A percentile compares a stretch with the other conserved stretches of the same genome.
Evolutionary conservation across 1,140 invertebrate species (phyloP).

Genomic region (Euborellia annulipes): DNA sequence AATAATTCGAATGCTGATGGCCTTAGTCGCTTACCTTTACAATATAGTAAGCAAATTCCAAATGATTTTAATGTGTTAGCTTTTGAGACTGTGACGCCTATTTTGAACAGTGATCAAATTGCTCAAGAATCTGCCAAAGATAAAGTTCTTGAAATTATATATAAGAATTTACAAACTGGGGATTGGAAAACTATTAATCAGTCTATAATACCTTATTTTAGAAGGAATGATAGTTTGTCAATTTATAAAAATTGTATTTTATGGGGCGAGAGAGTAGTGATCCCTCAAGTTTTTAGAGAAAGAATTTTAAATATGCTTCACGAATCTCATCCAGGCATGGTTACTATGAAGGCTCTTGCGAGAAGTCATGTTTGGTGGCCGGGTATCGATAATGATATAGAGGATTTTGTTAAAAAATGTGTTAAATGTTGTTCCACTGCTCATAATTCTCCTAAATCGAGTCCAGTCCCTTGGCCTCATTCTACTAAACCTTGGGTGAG

Average conservation of each 20-base stretch:
- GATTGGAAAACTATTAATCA: too few species aligned
- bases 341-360: slow-evolving; percentile 35
- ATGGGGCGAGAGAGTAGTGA: slow-evolving; percentile 14
- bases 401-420: slow-evolving; percentile 28
- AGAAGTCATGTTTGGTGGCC: slow-evolving; percentile 35
- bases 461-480: slow-evolving; percentile 1
- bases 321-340: slow-evolving; percentile 31
- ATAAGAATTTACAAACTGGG: not conserved
- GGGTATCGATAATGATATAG: slow-evolving; percentile 29
- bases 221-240: too few species aligned
- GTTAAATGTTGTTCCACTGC: slow-evolving; percentile 21
- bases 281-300: slow-evolving; percentile 22
- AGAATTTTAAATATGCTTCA: slow-evolving; percentile 21
- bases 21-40: slow-evolving; percentile 17
- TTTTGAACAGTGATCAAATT: not conserved
- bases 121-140: not conserved
- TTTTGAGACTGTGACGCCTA: not conserved
- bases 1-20: slow-evolving; percentile 20
- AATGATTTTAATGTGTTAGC: not conserved
- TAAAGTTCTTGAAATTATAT: not conserved
- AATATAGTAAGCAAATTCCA: too few species aligned
- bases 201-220: too few species aligned
- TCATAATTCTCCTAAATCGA: slow-evolving; percentile 5
- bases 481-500: slow-evolving; percentile 9
- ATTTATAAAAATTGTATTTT: slow-evolving; percentile 4